A percentile compares a stretch with the other conserved stretches of the same genome.
These are phyloP conservation scores for Colletes latitarsis DNA, from an alignment of 1,140 invertebrate species.

Conservation along the genomic window DNA sequence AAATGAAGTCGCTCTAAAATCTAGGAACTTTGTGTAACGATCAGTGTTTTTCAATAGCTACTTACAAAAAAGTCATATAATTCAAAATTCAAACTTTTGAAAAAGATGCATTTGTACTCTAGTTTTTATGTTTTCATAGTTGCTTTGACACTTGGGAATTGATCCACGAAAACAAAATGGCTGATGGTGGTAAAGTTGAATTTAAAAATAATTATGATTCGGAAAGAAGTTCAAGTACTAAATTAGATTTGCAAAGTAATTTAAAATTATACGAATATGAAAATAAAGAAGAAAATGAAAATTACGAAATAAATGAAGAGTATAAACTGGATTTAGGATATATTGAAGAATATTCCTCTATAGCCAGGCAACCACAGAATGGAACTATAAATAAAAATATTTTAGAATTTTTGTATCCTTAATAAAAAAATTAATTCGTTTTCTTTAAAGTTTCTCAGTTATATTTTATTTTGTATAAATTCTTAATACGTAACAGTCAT, in stretches of 20 bases:
- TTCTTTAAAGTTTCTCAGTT: not conserved
- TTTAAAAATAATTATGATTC: not conserved
- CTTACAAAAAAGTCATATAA: not conserved
- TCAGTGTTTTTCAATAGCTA: not conserved
- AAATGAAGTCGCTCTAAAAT: not conserved
- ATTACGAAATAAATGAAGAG: conserved; percentile 83
- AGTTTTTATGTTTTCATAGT: not conserved
- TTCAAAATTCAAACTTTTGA: not conserved
- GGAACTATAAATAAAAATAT: conserved; percentile 70
- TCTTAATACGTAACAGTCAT: conserved; percentile 81
- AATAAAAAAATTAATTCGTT: conserved; percentile 3
- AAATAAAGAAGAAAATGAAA: not conserved
- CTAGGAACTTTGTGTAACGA: not conserved
- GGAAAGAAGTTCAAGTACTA: not conserved
- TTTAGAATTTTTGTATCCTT: conserved; percentile 78
- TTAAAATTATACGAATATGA: not conserved
- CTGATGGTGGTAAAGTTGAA: conserved; percentile 33
- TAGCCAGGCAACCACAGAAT: conserved; percentile 49
- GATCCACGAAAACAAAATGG: conserved; percentile 12
- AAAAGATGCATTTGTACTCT: not conserved
- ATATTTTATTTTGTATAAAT: conserved; percentile 18
- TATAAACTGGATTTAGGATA: not conserved
- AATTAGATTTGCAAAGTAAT: not conserved
- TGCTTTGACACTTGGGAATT: conserved; percentile 1
- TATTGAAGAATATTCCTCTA: conserved; percentile 62